A percentile compares a stretch with the other conserved stretches of the same genome.
Evolutionary conservation across 2,888 invertebrate species (phyloP).

Genomic region (Eristalis intricaria): DNA sequence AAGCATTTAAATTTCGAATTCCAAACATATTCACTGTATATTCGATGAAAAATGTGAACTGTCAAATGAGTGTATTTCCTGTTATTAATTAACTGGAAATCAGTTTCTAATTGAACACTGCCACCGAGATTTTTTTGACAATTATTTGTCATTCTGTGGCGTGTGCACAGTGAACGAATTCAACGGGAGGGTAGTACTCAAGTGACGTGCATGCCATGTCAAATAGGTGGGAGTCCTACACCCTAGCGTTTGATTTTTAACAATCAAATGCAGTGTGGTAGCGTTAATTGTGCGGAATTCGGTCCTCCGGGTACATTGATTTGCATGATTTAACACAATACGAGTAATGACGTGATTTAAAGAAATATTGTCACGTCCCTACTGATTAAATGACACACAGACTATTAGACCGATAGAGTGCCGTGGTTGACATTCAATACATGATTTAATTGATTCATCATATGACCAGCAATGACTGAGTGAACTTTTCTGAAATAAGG

Average conservation of each 20-base stretch:
- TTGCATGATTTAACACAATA: neutral
- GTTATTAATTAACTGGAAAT: constrained; percentile 23
- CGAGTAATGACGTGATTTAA: too few species aligned
- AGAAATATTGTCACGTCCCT: neutral
- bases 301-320: neutral
- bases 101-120: constrained; percentile 9
- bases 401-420: too few species aligned
- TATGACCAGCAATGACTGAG: too few species aligned
- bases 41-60: neutral
- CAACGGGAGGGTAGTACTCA: neutral
- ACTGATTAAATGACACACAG: neutral
- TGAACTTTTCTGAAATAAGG: too few species aligned
- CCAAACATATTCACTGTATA: neutral
- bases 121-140: neutral
- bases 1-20: too few species aligned
- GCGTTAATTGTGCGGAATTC: neutral
- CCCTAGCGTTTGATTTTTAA: neutral
- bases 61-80: neutral
- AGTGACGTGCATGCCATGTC: neutral
- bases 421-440: too few species aligned
- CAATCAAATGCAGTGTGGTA: neutral
- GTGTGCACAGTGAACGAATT: neutral
- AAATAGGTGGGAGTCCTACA: neutral
- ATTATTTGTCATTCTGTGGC: neutral
- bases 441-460: too few species aligned